Evolutionary conservation across 2,888 invertebrate genomes (phyloP).

Genomic region (Coelopa pilipes): DNA sequence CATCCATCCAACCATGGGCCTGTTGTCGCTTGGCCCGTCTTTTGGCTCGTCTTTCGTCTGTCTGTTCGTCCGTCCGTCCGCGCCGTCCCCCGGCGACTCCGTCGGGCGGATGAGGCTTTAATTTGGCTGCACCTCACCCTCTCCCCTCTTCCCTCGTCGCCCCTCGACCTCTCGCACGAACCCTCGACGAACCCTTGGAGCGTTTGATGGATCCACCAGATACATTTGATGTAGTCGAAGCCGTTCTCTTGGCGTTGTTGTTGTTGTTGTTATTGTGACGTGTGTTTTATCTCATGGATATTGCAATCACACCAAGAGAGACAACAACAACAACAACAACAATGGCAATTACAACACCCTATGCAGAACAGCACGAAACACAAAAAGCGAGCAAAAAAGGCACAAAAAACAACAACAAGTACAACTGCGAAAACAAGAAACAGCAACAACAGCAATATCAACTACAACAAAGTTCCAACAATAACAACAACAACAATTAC

Average conservation of each 20-base stretch:
- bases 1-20: conserved; percentile 27
- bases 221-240: conserved; percentile 6
- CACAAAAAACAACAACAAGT: conserved; percentile 10
- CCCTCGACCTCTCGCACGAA: neutral
- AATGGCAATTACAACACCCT: neutral
- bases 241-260: no score
- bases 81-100: neutral
- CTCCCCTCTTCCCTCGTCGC: neutral
- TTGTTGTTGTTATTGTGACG: no score
- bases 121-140: neutral
- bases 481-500: neutral
- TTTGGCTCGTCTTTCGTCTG: neutral
- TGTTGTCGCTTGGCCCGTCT: neutral
- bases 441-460: no score
- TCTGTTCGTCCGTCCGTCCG: conserved; percentile 5
- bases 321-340: neutral
- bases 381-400: neutral
- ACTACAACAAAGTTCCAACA: no score
- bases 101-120: neutral
- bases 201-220: conserved; percentile 10
- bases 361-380: neutral
- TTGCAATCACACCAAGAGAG: conserved; percentile 14
- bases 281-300: conserved; percentile 16
- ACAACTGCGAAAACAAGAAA: conserved; percentile 12
- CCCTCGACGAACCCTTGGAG: neutral